Evolutionary conservation across 1,140 invertebrate genomes (phyloP).

Genomic region (Aplysia californica): DNA sequence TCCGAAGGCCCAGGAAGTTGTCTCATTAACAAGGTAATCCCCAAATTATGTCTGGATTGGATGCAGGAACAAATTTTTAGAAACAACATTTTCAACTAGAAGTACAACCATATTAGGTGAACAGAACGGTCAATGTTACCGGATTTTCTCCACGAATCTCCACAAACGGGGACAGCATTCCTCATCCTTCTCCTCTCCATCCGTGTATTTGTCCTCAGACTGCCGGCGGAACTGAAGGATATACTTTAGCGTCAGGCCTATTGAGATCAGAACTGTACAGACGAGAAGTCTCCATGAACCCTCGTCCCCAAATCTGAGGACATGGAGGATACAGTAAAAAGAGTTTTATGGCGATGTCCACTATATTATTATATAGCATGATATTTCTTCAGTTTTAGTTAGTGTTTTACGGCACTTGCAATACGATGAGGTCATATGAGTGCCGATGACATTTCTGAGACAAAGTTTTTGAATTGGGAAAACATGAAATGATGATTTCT

Average conservation of each 20-base stretch:
- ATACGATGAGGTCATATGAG: neutral
- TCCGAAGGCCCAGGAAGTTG: too few relatives aligned
- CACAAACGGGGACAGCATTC: neutral
- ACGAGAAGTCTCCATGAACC: constrained; percentile 49
- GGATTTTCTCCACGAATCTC: too few relatives aligned
- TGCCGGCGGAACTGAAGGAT: too few relatives aligned
- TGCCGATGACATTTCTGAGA: neutral
- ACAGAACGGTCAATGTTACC: too few relatives aligned
- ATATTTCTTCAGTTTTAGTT: too few relatives aligned
- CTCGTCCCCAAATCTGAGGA: constrained; percentile 52
- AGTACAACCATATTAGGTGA: too few relatives aligned
- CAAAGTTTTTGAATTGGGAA: neutral
- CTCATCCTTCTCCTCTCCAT: neutral
- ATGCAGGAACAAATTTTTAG: too few relatives aligned
- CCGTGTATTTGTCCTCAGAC: neutral
- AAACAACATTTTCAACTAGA: too few relatives aligned
- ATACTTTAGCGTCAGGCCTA: constrained; percentile 12
- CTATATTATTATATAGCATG: neutral
- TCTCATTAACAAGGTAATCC: too few relatives aligned
- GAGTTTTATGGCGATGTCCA: neutral
- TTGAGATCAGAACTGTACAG: constrained; percentile 35
- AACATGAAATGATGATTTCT: neutral
- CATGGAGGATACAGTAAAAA: neutral
- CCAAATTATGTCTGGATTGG: too few relatives aligned
- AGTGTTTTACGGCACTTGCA: neutral